Base-by-base conservation (phyloP, 2,797 vertebrate species). In the Myotis findleyi region DNA sequence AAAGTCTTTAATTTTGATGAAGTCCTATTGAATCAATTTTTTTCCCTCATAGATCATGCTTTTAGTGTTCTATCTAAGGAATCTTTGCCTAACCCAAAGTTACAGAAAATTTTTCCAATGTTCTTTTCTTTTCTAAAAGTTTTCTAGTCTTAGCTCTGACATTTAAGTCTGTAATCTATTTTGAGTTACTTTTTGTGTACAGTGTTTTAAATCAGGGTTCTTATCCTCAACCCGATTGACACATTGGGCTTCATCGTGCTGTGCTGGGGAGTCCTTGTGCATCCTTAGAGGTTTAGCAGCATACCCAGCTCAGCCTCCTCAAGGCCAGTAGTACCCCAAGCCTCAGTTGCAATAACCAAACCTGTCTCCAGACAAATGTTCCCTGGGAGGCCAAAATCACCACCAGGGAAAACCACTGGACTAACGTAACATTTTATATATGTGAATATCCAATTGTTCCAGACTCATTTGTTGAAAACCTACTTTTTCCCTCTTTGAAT, bases 391-490 rank as follows among this genome's bases (percentile, higher is more conserved):
- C 41, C 51, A 41, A 71, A 73, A 71, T 51, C n/a, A 1, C 68
- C 30, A n/a, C 33, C 33, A 53, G 13, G 33, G 8, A 71, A 88
- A 95, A 77, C 33, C 23, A 36, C 21, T 71, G 21, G 25, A 44
- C 79, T 83, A 57, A 80, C 57, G 49, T 17, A 83, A 59, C 11
- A 44, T 44, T 44, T 44, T 44, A 44, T 44, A 44, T 11, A 59
- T 82, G 62, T 92, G 30, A n/a, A 62, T 47, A 64, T 47, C 44
- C 44, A 92, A 3, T 38, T 88, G 53, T 89, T 64, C 79, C 41
- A 89, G 90, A 72, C 55, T 18, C 41, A 47, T 55, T 79, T 84
- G 44, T 84, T 89, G 79, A 92, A 92, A 87, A 92, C 41, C 23
- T 76, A 4, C 79, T 95, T 41, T 95, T 94, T 76, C 51, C 41